A percentile compares a stretch with the other conserved stretches of the same genome.
Conservation (phyloP, 1,140 invertebrate genomes). For the Nephila pilipes region DNA sequence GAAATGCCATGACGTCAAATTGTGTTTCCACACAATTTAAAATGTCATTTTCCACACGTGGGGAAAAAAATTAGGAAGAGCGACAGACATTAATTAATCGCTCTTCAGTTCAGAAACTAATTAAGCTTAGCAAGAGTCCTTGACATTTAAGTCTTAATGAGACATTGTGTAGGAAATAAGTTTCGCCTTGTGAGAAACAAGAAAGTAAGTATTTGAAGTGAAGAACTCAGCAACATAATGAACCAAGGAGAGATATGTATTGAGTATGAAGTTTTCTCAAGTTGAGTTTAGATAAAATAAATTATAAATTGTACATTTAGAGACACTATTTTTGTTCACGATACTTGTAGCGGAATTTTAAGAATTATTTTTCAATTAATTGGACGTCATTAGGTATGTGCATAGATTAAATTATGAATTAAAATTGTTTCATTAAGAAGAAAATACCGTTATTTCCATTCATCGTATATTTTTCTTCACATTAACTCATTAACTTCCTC, state of each 20-base stretch:
- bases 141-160: constrained; percentile 74
- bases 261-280: neutral
- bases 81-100: constrained; percentile 72
- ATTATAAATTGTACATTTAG: too few species aligned
- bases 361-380: too few species aligned
- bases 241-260: constrained; percentile 2
- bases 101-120: constrained; percentile 66
- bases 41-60: constrained; percentile 38
- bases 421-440: too few species aligned
- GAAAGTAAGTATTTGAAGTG: neutral
- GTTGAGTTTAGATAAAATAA: neutral
- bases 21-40: constrained; percentile 48
- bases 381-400: too few species aligned
- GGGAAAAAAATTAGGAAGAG: neutral
- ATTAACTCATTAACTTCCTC: too few species aligned
- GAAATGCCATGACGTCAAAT: constrained; percentile 1
- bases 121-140: constrained; percentile 69
- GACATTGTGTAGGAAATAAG: constrained; percentile 59
- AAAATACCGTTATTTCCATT: too few species aligned
- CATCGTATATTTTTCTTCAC: too few species aligned
- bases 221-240: constrained; percentile 40
- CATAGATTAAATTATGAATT: too few species aligned
- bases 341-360: too few species aligned
- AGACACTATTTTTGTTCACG: too few species aligned
- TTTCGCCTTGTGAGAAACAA: constrained; percentile 54